Evolutionary conservation across 1,140 invertebrate species (phyloP).

Genomic region (Drosophila kepulauana): DNA sequence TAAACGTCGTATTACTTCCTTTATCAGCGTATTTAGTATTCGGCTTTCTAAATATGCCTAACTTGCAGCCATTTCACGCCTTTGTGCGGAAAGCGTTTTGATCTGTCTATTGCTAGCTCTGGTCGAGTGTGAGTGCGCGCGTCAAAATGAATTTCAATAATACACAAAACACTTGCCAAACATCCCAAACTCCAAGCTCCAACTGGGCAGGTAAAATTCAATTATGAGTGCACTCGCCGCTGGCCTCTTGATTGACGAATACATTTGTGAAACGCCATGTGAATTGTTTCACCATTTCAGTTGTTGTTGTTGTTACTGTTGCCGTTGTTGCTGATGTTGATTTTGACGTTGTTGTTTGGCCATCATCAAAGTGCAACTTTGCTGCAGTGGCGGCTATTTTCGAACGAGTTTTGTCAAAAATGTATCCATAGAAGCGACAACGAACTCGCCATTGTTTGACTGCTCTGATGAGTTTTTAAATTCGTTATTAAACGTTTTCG

Average conservation of each 20-base stretch:
- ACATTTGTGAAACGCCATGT: constrained; percentile 55
- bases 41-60: constrained; percentile 3
- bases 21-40: not conserved
- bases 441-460: constrained; percentile 35
- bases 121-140: constrained; percentile 26
- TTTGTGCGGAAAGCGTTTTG: constrained; percentile 26
- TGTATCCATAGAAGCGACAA: constrained; percentile 6
- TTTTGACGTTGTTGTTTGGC: constrained; percentile 31
- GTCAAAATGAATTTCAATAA: constrained; percentile 74
- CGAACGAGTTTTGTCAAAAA: constrained; percentile 32
- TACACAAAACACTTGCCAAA: constrained; percentile 49
- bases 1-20: not conserved
- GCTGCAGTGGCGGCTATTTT: constrained; percentile 33
- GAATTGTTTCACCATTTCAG: constrained; percentile 51
- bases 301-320: constrained; percentile 33
- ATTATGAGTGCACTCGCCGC: constrained; percentile 64
- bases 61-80: constrained; percentile 35
- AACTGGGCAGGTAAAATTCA: constrained; percentile 60
- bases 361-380: constrained; percentile 65
- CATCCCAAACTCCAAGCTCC: constrained; percentile 1
- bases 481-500: constrained; percentile 78
- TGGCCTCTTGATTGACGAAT: constrained; percentile 70
- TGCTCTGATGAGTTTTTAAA: constrained; percentile 75
- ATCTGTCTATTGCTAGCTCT: constrained; percentile 10
- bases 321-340: constrained; percentile 30